These are phyloP conservation scores for Gonatopus flavifemur DNA, from an alignment of 1,140 invertebrate genomes.

Conservation along the genomic window DNA sequence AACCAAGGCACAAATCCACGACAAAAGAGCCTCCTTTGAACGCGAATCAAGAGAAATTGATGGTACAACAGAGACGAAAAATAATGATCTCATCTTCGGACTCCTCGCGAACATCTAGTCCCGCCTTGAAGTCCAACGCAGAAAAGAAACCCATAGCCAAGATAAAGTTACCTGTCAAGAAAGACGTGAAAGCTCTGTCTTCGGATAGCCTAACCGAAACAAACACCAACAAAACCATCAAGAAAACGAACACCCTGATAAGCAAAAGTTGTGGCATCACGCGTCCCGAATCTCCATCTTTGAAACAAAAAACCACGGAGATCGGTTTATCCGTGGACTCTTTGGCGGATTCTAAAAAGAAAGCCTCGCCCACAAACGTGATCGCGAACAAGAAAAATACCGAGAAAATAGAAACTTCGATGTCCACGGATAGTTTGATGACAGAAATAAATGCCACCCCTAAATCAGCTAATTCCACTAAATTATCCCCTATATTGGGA, in stretches of 20 bases:
- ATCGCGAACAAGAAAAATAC: slow-evolving; percentile 53
- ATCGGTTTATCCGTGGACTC: slow-evolving; percentile 60
- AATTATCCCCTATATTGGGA: slow-evolving; percentile 46
- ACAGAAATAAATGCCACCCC: slow-evolving; percentile 43
- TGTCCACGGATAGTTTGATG: slow-evolving; percentile 53
- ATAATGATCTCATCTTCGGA: slow-evolving; percentile 63
- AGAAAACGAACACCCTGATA: slow-evolving; percentile 32
- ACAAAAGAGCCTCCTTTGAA: slow-evolving; percentile 34
- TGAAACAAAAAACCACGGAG: slow-evolving; percentile 47
- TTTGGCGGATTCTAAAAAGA: slow-evolving; percentile 56
- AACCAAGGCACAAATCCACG: slow-evolving; percentile 52
- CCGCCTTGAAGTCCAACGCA: slow-evolving; percentile 62
- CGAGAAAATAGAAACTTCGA: slow-evolving; percentile 48
- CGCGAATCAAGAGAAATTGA: slow-evolving; percentile 42
- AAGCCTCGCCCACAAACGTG: slow-evolving; percentile 40
- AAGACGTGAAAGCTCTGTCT: slow-evolving; percentile 55
- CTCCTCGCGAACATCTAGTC: slow-evolving; percentile 69
- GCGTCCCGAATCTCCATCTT: slow-evolving; percentile 52
- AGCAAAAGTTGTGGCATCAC: slow-evolving; percentile 56
- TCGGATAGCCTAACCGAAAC: slow-evolving; percentile 59
- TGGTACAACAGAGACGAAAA: slow-evolving; percentile 42
- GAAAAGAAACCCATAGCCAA: slow-evolving; percentile 45
- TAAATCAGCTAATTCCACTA: slow-evolving; percentile 42
- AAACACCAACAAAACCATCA: slow-evolving; percentile 36
- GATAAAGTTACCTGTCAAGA: slow-evolving; percentile 53